A percentile compares a stretch with the other conserved stretches of the same genome.
Evolutionary conservation across 2,113 vertebrate species (phyloP).

Genomic region (Dryoscopus gambensis): DNA sequence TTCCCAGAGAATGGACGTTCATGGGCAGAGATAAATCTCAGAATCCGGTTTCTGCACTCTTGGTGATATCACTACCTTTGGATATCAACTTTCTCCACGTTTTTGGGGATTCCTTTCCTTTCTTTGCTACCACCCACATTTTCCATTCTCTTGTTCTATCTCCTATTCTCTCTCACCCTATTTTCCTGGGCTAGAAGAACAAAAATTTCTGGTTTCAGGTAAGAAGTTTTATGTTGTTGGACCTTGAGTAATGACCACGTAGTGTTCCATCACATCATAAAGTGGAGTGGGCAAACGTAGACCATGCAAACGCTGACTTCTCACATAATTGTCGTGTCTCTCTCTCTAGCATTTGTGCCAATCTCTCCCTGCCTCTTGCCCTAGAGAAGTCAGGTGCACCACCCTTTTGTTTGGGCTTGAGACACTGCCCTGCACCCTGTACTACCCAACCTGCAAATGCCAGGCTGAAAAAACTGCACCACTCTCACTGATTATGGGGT

Average conservation of each 20-base stretch:
- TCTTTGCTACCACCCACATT: background rate
- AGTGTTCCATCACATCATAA: background rate
- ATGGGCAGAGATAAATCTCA: background rate
- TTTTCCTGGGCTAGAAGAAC: background rate
- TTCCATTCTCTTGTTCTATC: background rate
- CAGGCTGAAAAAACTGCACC: background rate
- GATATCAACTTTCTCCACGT: background rate
- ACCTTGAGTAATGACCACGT: background rate
- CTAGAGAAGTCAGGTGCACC: background rate
- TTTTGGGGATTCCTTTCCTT: background rate
- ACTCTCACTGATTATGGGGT: accelerated
- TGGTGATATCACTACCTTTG: background rate
- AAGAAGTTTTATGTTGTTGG: background rate
- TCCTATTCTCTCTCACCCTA: background rate
- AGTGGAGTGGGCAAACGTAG: background rate
- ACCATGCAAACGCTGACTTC: accelerated
- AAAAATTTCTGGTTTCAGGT: background rate
- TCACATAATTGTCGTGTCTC: background rate
- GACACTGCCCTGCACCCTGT: background rate
- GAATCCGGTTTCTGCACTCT: background rate
- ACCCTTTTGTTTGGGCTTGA: background rate
- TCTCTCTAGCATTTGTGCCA: accelerated
- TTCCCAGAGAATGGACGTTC: accelerated
- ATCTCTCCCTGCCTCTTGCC: background rate
- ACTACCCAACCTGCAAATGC: background rate